Conservation (phyloP, 2,113 vertebrate species). For the Chaetodon auriga region DNA sequence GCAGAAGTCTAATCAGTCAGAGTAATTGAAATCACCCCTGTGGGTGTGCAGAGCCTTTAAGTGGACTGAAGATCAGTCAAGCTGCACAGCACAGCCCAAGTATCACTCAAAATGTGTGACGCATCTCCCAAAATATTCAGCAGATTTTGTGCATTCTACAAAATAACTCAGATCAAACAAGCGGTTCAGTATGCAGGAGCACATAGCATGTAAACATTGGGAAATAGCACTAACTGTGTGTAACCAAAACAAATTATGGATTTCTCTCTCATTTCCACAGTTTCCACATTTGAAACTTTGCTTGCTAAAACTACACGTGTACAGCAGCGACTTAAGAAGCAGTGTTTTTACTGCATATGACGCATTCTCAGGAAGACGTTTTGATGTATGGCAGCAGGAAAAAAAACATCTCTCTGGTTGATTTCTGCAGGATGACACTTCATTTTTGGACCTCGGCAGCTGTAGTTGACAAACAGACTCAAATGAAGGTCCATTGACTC, state of each 20-base stretch:
- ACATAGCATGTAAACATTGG: not conserved
- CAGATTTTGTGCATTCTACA: not conserved
- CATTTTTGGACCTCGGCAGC: not conserved
- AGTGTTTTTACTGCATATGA: not conserved
- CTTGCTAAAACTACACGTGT: not conserved
- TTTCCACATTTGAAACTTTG: not conserved
- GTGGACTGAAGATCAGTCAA: not conserved
- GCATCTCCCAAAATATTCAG: not conserved
- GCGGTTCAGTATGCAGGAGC: not conserved
- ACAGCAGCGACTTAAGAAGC: not conserved
- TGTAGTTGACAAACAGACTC: not conserved
- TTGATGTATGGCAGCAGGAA: too few species aligned
- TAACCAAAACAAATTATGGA: not conserved
- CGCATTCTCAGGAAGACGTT: too few species aligned
- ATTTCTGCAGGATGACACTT: not conserved
- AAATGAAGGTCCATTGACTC: not conserved
- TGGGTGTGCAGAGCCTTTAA: not conserved
- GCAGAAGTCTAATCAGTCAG: not conserved
- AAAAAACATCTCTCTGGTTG: too few species aligned
- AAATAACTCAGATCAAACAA: constrained; percentile 1
- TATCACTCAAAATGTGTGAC: not conserved
- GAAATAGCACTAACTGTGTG: not conserved
- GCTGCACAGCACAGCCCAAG: not conserved
- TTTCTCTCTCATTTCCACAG: not conserved
- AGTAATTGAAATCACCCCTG: not conserved